phyloP scores from a whole-genome alignment of 2,113 vertebrate genomes.

The Electrona antarctica region DNA sequence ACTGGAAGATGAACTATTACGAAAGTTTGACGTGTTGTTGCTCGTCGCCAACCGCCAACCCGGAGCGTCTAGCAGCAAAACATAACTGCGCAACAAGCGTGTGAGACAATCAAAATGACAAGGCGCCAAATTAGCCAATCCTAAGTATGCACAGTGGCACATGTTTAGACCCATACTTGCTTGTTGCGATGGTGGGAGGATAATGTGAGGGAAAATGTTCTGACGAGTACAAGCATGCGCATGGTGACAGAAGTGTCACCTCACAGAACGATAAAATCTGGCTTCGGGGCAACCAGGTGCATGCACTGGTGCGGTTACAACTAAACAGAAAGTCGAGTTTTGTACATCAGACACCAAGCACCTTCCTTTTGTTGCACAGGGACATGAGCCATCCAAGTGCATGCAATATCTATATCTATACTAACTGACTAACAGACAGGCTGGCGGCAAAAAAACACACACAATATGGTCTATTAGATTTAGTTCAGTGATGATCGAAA shows the following conservation, averaged over 20 bases:
- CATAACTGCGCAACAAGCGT: too few species aligned
- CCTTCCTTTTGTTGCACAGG: not conserved
- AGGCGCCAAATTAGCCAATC: too few species aligned
- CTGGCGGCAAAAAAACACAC: too few species aligned
- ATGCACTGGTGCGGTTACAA: not conserved
- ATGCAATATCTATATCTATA: too few species aligned
- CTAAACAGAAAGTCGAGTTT: not conserved
- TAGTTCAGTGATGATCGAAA: too few species aligned
- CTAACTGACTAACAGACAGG: too few species aligned
- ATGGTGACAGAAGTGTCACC: constrained; percentile 24
- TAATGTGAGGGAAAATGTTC: too few species aligned
- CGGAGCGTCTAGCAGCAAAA: not conserved
- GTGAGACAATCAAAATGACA: too few species aligned
- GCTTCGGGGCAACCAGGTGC: not conserved
- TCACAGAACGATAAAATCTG: constrained; percentile 17
- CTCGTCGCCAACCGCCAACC: not conserved
- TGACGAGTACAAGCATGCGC: constrained; percentile 41
- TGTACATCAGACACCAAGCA: not conserved
- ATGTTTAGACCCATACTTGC: too few species aligned
- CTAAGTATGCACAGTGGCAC: too few species aligned
- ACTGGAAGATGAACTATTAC: constrained; percentile 46
- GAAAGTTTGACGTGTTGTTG: not conserved
- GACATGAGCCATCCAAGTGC: not conserved
- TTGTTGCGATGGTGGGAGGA: too few species aligned
- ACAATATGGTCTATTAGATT: too few species aligned